Percentiles rank a stretch among this genome's conserved stretches.
These are phyloP conservation scores for Lithobius niger DNA, from an alignment of 1,140 invertebrate species.

Conservation along the genomic window DNA sequence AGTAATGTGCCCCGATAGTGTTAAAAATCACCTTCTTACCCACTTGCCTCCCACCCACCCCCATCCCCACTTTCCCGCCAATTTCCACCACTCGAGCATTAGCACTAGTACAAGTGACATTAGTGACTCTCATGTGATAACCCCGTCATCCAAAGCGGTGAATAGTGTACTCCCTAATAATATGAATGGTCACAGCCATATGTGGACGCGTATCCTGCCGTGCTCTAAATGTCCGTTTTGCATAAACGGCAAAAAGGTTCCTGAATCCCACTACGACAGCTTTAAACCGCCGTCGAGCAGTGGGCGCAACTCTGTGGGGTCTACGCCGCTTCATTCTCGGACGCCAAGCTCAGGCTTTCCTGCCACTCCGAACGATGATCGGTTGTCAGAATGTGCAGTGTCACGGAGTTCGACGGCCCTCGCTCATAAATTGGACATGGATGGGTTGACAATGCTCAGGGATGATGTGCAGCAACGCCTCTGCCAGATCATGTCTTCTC, in stretches of 20 bases:
- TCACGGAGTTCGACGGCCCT: constrained; percentile 3
- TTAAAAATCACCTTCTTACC: too few species aligned
- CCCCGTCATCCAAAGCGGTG: too few species aligned
- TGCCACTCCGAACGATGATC: constrained; percentile 28
- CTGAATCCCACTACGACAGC: background rate
- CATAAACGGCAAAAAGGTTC: constrained; percentile 1
- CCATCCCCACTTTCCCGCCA: too few species aligned
- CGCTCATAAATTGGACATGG: constrained; percentile 16
- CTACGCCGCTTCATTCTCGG: constrained; percentile 28
- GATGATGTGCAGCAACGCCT: constrained; percentile 64
- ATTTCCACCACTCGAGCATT: background rate
- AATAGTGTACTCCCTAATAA: background rate
- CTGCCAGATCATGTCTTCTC: constrained; percentile 59
- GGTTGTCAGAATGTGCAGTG: background rate
- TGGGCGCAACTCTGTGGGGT: constrained; percentile 23
- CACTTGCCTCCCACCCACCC: too few species aligned
- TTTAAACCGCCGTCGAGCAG: constrained; percentile 4
- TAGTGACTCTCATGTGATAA: constrained; percentile 28
- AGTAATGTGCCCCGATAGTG: too few species aligned
- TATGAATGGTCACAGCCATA: constrained; percentile 3
- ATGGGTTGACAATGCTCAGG: constrained; percentile 55
- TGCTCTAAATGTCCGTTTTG: background rate
- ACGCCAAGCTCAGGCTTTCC: constrained; percentile 30
- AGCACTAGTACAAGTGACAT: constrained; percentile 32
- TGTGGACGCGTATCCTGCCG: background rate